Conservation (phyloP, 2,113 vertebrate genomes). For the Petaurus breviceps region DNA sequence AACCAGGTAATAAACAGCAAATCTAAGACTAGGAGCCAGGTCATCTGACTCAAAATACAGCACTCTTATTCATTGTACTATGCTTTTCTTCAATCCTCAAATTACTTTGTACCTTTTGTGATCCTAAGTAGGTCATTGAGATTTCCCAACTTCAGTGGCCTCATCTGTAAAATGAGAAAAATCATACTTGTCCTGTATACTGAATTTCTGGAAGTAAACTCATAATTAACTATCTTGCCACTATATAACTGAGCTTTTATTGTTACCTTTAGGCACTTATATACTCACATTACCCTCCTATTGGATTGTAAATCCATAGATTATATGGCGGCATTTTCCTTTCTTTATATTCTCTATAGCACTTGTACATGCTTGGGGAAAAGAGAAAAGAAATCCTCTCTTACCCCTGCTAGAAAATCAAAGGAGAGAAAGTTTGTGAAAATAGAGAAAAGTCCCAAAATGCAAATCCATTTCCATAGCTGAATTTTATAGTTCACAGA, state of each 20-base stretch:
- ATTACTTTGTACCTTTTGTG: not conserved
- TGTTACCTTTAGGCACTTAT: not conserved
- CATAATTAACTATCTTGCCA: not conserved
- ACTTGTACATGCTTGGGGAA: not conserved
- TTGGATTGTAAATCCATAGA: not conserved
- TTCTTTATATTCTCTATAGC: not conserved
- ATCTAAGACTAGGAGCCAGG: not conserved
- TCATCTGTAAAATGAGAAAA: not conserved
- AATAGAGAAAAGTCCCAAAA: not conserved
- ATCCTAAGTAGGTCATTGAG: not conserved
- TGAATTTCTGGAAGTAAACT: not conserved
- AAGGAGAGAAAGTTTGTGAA: not conserved
- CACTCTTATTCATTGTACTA: not conserved
- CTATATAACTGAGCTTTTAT: not conserved
- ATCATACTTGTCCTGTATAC: not conserved
- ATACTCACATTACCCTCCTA: not conserved
- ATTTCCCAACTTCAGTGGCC: not conserved
- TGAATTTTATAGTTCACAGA: not conserved
- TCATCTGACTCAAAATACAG: not conserved
- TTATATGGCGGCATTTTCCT: not conserved
- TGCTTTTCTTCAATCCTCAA: not conserved
- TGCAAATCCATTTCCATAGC: not conserved
- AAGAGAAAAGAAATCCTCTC: not conserved
- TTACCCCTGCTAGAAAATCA: not conserved
- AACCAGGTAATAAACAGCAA: not conserved